A percentile compares a stretch with the other conserved stretches of the same genome.
These are phyloP conservation scores for Chaitophorus viminalis DNA, from an alignment of 2,888 invertebrate species.

Conservation along the genomic window DNA sequence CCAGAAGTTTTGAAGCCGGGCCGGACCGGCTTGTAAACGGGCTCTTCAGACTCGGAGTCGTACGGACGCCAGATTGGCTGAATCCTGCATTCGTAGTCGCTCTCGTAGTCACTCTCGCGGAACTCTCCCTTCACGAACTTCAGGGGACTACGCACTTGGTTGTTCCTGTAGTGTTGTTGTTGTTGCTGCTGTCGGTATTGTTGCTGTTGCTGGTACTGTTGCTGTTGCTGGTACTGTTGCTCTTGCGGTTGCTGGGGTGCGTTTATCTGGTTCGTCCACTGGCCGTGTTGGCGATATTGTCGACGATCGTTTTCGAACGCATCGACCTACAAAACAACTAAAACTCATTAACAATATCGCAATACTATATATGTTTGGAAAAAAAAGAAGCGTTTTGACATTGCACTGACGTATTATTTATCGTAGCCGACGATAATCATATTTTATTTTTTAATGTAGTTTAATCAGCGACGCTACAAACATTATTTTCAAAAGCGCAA, in stretches of 20 bases:
- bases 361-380: not conserved
- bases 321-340: conserved; percentile 47
- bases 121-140: conserved; percentile 76
- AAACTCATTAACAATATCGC: conserved; percentile 22
- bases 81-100: conserved; percentile 76
- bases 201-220: conserved; percentile 67
- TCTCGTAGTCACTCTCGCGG: conserved; percentile 78
- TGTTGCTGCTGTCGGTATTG: conserved; percentile 67
- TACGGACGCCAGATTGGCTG: conserved; percentile 73
- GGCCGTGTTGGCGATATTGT: conserved; percentile 6
- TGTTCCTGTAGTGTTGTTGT: conserved; percentile 67
- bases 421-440: not conserved
- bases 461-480: too few relatives aligned
- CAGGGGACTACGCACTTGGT: conserved; percentile 73
- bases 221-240: conserved; percentile 65
- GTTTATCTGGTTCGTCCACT: conserved; percentile 1
- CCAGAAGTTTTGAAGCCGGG: conserved; percentile 70
- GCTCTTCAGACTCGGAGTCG: conserved; percentile 69
- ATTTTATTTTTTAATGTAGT: too few relatives aligned
- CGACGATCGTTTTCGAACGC: conserved; percentile 40
- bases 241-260: conserved; percentile 58
- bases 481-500: too few relatives aligned
- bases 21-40: conserved; percentile 72
- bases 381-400: not conserved
- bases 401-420: not conserved